A percentile compares a stretch with the other conserved stretches of the same genome.
These are phyloP conservation scores for Chaitophorus viminalis DNA, from an alignment of 2,888 invertebrate species.

Conservation along the genomic window DNA sequence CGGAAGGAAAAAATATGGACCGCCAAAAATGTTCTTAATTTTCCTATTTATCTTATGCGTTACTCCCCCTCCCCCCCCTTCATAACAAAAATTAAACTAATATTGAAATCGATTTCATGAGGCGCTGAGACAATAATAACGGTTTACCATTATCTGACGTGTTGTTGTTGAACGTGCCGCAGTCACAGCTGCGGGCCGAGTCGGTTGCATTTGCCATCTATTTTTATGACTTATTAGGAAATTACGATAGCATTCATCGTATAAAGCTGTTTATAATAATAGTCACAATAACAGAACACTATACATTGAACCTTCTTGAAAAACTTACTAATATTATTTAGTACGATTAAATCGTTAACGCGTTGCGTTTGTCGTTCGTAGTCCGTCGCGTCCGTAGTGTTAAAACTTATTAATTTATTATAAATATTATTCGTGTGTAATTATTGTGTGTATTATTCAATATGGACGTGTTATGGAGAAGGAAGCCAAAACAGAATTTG, in stretches of 20 bases:
- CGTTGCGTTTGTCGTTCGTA: no score
- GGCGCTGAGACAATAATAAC: slow-evolving; percentile 38
- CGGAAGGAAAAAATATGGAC: no score
- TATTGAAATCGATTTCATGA: slow-evolving; percentile 32
- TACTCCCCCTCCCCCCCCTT: slow-evolving; percentile 19
- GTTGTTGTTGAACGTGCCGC: slow-evolving; percentile 31
- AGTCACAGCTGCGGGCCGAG: slow-evolving; percentile 23
- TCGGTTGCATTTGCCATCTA: slow-evolving; percentile 36
- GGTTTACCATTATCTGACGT: slow-evolving; percentile 16
- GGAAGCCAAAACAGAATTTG: not conserved
- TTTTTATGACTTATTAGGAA: slow-evolving; percentile 33
- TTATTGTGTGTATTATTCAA: no score
- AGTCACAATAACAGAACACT: slow-evolving; percentile 18
- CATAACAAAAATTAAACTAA: slow-evolving; percentile 38
- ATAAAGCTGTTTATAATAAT: slow-evolving; percentile 41
- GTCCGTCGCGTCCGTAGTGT: slow-evolving; percentile 27
- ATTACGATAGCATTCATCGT: slow-evolving; percentile 37
- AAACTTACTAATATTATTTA: slow-evolving; percentile 32
- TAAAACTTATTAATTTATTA: slow-evolving; percentile 42
- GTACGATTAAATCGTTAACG: slow-evolving; percentile 1
- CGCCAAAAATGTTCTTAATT: slow-evolving; percentile 25
- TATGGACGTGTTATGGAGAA: slow-evolving; percentile 10
- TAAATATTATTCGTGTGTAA: slow-evolving; percentile 40
- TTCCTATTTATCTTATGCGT: slow-evolving; percentile 23
- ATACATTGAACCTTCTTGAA: slow-evolving; percentile 43